These are phyloP conservation scores for Laterallus jamaicensis DNA, from an alignment of 2,113 vertebrate genomes.

Conservation along the genomic window DNA sequence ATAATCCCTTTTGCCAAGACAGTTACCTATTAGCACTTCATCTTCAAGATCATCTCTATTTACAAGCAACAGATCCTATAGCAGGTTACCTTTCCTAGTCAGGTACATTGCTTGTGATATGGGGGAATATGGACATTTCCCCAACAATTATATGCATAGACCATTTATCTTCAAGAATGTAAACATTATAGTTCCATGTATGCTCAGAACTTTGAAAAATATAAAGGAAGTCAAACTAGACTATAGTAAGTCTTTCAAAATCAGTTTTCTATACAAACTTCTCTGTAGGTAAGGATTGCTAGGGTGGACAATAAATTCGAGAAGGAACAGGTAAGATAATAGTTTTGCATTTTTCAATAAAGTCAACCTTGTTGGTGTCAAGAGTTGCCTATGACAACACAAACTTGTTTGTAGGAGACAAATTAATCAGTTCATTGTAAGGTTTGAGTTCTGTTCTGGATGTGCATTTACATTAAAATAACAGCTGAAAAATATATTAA, in stretches of 20 bases:
- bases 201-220: background rate
- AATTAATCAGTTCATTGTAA: background rate
- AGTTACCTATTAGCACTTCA: background rate
- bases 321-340: background rate
- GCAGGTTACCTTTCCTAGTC: background rate
- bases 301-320: background rate
- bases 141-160: background rate
- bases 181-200: background rate
- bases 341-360: background rate
- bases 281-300: background rate
- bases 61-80: background rate
- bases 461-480: background rate
- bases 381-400: background rate
- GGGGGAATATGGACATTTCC: background rate
- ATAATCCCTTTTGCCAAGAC: background rate
- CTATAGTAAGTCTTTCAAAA: background rate
- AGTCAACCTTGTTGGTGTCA: background rate
- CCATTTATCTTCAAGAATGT: background rate
- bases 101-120: accelerated
- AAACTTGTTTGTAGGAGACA: background rate
- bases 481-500: background rate
- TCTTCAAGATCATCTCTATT: background rate
- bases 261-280: background rate
- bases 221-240: background rate
- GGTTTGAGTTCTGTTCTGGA: background rate